Percentiles rank a stretch among this genome's conserved stretches.
Conservation (phyloP, 2,113 vertebrate genomes). For the Mesitornis unicolor region DNA sequence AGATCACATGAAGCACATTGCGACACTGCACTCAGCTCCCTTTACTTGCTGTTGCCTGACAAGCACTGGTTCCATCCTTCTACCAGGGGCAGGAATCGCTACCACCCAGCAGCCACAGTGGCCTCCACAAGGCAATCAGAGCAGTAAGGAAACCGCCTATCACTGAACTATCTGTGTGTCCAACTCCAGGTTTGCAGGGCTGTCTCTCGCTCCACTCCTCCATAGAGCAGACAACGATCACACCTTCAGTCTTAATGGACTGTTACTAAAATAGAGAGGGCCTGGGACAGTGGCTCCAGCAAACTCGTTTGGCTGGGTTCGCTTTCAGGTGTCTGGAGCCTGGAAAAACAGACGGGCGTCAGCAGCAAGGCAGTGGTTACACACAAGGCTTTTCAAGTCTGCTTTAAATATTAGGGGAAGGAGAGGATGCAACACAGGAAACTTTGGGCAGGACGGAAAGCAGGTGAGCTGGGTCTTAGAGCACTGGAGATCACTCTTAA, state of each 20-base stretch:
- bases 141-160: not conserved
- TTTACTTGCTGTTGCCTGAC: not conserved
- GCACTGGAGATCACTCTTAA: not conserved
- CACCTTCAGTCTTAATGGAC: not conserved
- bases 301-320: conserved; percentile 19
- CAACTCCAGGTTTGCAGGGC: not conserved
- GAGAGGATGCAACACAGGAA: not conserved
- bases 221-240: not conserved
- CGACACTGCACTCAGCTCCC: not conserved
- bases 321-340: not conserved
- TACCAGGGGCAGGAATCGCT: not conserved
- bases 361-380: not conserved
- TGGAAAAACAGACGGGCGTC: not conserved
- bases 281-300: not conserved
- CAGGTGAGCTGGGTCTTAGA: not conserved
- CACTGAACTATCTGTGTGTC: not conserved
- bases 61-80: not conserved
- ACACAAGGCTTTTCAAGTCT: not conserved
- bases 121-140: not conserved
- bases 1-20: not conserved
- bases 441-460: not conserved
- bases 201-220: not conserved
- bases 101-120: not conserved
- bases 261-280: conserved; percentile 12
- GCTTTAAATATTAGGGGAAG: not conserved